Evolutionary conservation across 2,797 vertebrate genomes (phyloP).

Genomic region (Apogon hyalosoma): DNA sequence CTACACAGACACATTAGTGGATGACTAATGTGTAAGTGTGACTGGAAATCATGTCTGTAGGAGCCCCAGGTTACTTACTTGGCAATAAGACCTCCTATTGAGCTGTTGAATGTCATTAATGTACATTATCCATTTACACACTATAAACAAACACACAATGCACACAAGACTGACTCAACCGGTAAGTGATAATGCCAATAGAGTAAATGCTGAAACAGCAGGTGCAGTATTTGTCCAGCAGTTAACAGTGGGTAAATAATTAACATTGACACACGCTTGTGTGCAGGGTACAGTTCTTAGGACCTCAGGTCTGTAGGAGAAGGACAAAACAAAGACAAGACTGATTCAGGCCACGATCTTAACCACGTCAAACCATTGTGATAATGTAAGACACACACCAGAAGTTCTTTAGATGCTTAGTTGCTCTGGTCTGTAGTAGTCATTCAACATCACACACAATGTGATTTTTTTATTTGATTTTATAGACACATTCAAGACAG

Average conservation of each 20-base stretch:
- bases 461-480: too few relatives aligned
- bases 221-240: conserved; percentile 18
- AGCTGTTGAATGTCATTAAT: conserved; percentile 41
- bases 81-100: conserved; percentile 24
- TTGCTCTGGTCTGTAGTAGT: not conserved
- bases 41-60: conserved; percentile 3
- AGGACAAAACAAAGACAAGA: too few relatives aligned
- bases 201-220: conserved; percentile 21
- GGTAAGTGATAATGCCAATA: conserved; percentile 8
- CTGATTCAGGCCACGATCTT: too few relatives aligned
- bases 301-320: not conserved
- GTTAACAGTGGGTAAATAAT: conserved; percentile 28
- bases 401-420: not conserved
- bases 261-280: conserved; percentile 23
- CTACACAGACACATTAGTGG: not conserved
- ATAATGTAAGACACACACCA: not conserved
- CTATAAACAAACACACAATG: conserved; percentile 26
- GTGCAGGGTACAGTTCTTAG: conserved; percentile 14
- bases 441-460: not conserved
- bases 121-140: conserved; percentile 25
- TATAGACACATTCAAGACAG: not conserved
- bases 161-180: conserved; percentile 22
- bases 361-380: too few relatives aligned
- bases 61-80: not conserved
- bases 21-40: not conserved